Percentiles rank a stretch among this genome's conserved stretches.
phyloP scores from a whole-genome alignment of 2,797 vertebrate genomes.

The Enteromius mattozi region DNA sequence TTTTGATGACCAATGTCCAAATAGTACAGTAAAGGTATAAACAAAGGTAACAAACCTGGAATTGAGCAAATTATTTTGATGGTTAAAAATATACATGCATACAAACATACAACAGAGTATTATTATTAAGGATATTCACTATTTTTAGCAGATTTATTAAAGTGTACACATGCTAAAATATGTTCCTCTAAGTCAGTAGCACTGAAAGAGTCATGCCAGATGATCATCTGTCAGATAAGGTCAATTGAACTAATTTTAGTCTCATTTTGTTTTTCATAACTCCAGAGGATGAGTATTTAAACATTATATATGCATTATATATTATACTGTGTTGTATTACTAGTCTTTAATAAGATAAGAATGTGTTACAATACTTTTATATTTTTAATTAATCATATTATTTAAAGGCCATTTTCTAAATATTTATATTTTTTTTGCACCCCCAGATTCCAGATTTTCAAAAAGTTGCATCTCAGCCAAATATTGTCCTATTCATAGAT shows the following conservation, averaged over 20 bases:
- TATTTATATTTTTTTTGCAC: too few relatives aligned
- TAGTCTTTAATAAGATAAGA: not conserved
- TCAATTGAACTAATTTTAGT: not conserved
- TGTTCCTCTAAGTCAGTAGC: not conserved
- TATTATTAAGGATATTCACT: not conserved
- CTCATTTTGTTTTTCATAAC: not conserved
- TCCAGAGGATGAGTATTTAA: not conserved
- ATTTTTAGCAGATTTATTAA: not conserved
- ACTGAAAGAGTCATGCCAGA: not conserved
- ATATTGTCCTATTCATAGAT: too few relatives aligned
- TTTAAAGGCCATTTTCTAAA: too few relatives aligned
- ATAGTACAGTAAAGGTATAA: not conserved
- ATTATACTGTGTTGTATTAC: not conserved
- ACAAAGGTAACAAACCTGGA: not conserved
- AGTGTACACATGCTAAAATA: not conserved
- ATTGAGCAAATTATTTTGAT: not conserved
- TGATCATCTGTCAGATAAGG: not conserved
- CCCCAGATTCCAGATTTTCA: too few relatives aligned
- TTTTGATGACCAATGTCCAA: not conserved
- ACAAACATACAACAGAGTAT: not conserved
- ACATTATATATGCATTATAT: not conserved
- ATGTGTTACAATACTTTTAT: too few relatives aligned
- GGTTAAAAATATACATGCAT: not conserved
- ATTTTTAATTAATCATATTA: too few relatives aligned
- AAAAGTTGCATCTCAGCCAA: too few relatives aligned